Evolutionary conservation across 2,888 invertebrate species (phyloP).

Genomic region (Noctua fimbriata): DNA sequence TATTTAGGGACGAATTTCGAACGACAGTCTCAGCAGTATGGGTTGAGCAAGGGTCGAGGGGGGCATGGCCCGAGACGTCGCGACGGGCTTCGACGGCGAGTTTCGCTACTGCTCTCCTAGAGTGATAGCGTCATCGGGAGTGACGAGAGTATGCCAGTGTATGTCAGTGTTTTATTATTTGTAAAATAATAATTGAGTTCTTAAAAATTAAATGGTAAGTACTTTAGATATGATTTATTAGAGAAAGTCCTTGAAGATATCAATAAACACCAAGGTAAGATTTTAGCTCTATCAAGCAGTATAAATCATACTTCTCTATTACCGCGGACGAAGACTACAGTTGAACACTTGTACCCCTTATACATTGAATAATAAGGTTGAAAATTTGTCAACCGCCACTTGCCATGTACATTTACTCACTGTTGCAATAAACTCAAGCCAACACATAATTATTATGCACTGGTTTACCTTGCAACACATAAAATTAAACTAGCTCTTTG

Average conservation of each 20-base stretch:
- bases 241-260: neutral
- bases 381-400: neutral
- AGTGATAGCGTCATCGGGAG: no score
- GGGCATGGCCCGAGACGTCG: no score
- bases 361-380: neutral
- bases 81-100: no score
- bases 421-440: neutral
- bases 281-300: neutral
- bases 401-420: neutral
- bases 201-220: neutral
- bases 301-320: neutral
- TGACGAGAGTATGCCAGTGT: no score
- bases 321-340: neutral
- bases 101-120: no score
- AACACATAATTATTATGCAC: neutral
- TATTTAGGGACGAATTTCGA: no score
- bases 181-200: neutral
- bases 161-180: neutral
- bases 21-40: no score
- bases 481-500: neutral
- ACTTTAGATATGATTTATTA: neutral
- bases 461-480: slow-evolving; percentile 6
- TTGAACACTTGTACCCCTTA: neutral
- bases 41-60: no score
- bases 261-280: neutral